Base-by-base conservation (phyloP, 2,113 vertebrate species). In the Numenius arquata region DNA sequence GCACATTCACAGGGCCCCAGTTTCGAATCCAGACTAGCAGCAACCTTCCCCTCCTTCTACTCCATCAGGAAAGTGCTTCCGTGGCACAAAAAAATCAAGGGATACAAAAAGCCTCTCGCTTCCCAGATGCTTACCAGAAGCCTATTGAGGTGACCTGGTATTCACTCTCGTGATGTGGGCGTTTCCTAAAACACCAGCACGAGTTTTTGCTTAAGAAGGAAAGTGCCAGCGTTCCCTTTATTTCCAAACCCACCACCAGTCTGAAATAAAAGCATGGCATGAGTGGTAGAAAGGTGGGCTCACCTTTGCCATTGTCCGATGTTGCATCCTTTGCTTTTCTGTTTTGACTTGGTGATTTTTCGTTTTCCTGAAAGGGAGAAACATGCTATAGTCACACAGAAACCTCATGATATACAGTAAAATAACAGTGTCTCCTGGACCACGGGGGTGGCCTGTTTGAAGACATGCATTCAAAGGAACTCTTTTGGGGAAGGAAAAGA, bases 301-400 rank as follows among this genome's bases (percentile, higher is more conserved):
- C 93, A 99, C 99, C 99, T 99, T 99, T 99, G 94, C 99, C 99
- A 4, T 97, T 99, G 97, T 99, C 99, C 0, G 99, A 99, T 8
- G 99, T 99, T 45, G 99, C 99, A 41, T 99, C 99, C 97, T 99
- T 99, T 66, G 99, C 99, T 98, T 99, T 99, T 84, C 99, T 98
- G 97, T 99, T 99, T 95, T 99, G 99, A 97, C 99, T 99, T 59
- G 99, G 99, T 0, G 99, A 99, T 88, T 99, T 99, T 94, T 99
- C 99, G 6, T 99, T 99, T 97, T 99, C 99, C 99, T 99, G 85
- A 27, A 82, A 91, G 77, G 38, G 4, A 84, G 19, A 92, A 74
- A 73, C 19, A n/a, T 12, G 38, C 29, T 36, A 32, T 79, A 45
- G 93, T 34, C 68, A 85, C 0, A 48, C 2, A 89, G 76, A 94